phyloP scores from a whole-genome alignment of 2,888 invertebrate species.

The Bembecia ichneumoniformis region DNA sequence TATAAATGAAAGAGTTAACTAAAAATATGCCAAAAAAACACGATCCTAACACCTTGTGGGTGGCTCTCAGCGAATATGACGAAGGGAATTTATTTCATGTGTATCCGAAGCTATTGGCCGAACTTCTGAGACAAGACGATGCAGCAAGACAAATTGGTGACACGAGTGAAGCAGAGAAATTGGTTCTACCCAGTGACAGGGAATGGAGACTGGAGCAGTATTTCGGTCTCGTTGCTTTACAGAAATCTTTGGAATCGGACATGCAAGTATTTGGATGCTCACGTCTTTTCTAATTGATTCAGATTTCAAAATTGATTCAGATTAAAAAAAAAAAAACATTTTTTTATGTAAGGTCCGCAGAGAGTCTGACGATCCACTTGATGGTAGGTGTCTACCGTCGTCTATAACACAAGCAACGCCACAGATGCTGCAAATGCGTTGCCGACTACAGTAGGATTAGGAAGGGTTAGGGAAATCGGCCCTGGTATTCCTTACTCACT shows the following conservation, averaged over 20 bases:
- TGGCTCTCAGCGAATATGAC: constrained; percentile 68
- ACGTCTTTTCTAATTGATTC: too few relatives aligned
- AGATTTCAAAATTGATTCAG: background rate
- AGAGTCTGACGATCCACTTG: too few relatives aligned
- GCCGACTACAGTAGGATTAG: too few relatives aligned
- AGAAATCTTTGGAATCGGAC: constrained; percentile 58
- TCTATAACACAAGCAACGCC: too few relatives aligned
- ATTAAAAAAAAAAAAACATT: background rate
- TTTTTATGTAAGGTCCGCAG: too few relatives aligned
- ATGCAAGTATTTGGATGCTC: constrained; percentile 19
- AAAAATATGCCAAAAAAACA: constrained; percentile 41
- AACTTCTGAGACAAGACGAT: constrained; percentile 68
- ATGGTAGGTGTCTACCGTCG: too few relatives aligned
- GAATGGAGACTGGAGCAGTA: constrained; percentile 79
- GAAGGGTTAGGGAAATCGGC: too few relatives aligned
- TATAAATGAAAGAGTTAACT: too few relatives aligned
- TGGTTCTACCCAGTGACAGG: constrained; percentile 79
- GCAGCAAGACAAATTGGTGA: constrained; percentile 55
- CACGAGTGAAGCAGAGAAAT: constrained; percentile 62
- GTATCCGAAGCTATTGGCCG: constrained; percentile 76
- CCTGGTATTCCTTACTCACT: too few relatives aligned
- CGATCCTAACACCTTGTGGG: constrained; percentile 62
- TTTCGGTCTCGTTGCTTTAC: constrained; percentile 76
- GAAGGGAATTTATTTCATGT: constrained; percentile 76
- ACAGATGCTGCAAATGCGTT: too few relatives aligned